Evolutionary conservation across 2,888 invertebrate genomes (phyloP).

Genomic region (Rhamphomyia laevipes): DNA sequence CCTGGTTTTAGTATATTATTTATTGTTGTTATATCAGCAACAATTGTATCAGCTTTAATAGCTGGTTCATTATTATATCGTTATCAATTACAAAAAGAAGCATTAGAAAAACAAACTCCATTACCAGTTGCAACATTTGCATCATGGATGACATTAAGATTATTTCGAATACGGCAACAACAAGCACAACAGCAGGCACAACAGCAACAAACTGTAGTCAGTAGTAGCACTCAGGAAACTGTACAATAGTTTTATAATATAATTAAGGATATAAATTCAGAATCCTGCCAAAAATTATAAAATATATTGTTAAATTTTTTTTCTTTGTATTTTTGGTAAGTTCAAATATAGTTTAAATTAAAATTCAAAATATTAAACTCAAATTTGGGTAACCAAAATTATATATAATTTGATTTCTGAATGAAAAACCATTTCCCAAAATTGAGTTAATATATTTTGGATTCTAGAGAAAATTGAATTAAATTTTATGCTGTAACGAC

Average conservation of each 20-base stretch:
- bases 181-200: slow-evolving; percentile 26
- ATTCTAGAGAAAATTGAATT: not conserved
- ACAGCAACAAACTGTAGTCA: slow-evolving; percentile 15
- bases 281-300: no score
- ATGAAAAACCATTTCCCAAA: no score
- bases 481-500: slow-evolving; percentile 6
- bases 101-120: slow-evolving; percentile 42
- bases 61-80: slow-evolving; percentile 72
- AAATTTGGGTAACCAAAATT: no score
- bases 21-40: slow-evolving; percentile 75
- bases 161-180: slow-evolving; percentile 44
- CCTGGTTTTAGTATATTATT: slow-evolving; percentile 81
- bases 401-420: no score
- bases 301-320: no score
- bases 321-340: no score
- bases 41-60: slow-evolving; percentile 75
- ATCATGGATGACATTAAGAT: slow-evolving; percentile 61
- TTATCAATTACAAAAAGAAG: slow-evolving; percentile 64
- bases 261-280: no score
- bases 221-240: slow-evolving; percentile 18
- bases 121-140: slow-evolving; percentile 53
- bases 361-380: no score
- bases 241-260: slow-evolving; percentile 21
- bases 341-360: no score
- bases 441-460: no score